phyloP scores from a whole-genome alignment of 2,113 vertebrate genomes.

The Ictidomys tridecemlineatus region DNA sequence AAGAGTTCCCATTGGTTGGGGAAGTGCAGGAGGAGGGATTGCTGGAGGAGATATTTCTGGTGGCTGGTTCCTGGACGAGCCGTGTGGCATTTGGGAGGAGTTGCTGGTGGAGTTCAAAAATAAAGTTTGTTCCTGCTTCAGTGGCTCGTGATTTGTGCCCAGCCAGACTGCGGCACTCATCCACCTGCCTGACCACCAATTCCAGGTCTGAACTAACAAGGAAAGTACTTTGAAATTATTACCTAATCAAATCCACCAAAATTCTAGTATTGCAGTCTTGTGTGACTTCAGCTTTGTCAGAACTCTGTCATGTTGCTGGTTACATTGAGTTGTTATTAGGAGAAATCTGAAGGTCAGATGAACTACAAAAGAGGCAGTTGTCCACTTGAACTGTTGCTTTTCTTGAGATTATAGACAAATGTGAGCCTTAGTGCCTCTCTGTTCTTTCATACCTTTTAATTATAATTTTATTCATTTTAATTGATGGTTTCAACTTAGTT shows the following conservation, averaged over 20 bases:
- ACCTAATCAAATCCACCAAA: not conserved
- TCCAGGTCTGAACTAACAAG: not conserved
- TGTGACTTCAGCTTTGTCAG: not conserved
- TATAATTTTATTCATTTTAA: not conserved
- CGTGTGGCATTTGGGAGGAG: too few species aligned
- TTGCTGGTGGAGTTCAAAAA: too few species aligned
- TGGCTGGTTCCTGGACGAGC: too few species aligned
- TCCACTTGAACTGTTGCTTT: not conserved
- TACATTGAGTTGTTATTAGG: not conserved
- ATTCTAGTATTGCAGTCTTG: not conserved
- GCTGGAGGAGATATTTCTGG: too few species aligned
- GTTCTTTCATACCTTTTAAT: not conserved
- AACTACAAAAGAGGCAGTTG: not conserved
- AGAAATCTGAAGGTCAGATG: not conserved
- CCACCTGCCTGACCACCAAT: not conserved
- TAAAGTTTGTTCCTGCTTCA: too few species aligned
- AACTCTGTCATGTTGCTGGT: not conserved
- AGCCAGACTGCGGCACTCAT: too few species aligned
- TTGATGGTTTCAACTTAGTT: conserved; percentile 14
- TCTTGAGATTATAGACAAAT: conserved; percentile 1
- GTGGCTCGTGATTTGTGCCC: too few species aligned
- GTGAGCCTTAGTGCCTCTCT: not conserved
- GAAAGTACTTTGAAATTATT: not conserved
- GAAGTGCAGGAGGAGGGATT: too few species aligned
- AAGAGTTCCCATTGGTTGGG: too few species aligned